phyloP scores from a whole-genome alignment of 1,140 invertebrate genomes.

The Philotrypesis tridentata region DNA sequence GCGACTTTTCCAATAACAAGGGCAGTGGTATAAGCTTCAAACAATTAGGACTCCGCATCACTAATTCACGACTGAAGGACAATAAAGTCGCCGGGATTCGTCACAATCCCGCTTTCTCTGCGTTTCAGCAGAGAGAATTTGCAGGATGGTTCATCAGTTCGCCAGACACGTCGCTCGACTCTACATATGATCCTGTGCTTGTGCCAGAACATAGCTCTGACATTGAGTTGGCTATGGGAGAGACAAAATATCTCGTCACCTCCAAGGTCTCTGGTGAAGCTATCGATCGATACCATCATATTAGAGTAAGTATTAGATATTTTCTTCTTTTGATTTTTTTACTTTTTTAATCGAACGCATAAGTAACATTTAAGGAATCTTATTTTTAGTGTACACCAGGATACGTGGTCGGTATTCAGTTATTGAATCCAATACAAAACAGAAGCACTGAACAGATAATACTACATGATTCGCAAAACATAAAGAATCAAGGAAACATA shows the following conservation, averaged over 20 bases:
- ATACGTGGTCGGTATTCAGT: constrained; percentile 86
- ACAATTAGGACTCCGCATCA: constrained; percentile 88
- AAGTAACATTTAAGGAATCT: constrained; percentile 45
- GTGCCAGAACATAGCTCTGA: constrained; percentile 78
- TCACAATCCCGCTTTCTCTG: constrained; percentile 92
- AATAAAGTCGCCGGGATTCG: constrained; percentile 92
- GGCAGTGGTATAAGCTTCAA: constrained; percentile 92
- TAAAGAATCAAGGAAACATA: constrained; percentile 75
- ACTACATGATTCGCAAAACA: constrained; percentile 83
- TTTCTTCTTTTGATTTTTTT: constrained; percentile 14
- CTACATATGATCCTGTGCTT: constrained; percentile 80
- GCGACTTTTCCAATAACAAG: constrained; percentile 89
- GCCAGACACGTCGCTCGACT: constrained; percentile 78
- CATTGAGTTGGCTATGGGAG: constrained; percentile 80
- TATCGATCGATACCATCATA: constrained; percentile 73
- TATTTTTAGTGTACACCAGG: constrained; percentile 82
- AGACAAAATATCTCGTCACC: constrained; percentile 87
- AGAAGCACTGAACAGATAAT: constrained; percentile 87
- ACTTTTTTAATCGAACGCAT: not conserved
- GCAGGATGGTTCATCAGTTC: constrained; percentile 91
- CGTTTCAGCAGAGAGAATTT: constrained; percentile 90
- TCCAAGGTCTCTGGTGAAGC: constrained; percentile 76
- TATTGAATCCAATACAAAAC: constrained; percentile 91
- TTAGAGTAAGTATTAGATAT: constrained; percentile 62
- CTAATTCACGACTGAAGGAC: constrained; percentile 84